These are phyloP conservation scores for Rhimphoctona megacephalus DNA, from an alignment of 2,888 invertebrate genomes.

Conservation along the genomic window DNA sequence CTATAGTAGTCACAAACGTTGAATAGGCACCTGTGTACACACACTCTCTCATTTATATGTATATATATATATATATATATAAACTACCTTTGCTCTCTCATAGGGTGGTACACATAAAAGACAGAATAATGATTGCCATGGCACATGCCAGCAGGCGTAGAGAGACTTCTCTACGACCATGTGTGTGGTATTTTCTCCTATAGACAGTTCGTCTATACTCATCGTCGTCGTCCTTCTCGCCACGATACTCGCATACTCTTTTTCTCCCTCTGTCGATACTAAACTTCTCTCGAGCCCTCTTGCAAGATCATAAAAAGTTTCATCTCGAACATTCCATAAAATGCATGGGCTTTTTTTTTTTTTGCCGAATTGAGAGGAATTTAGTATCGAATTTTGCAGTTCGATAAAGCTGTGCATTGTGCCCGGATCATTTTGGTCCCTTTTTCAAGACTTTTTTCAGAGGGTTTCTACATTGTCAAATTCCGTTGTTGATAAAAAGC, in stretches of 20 bases:
- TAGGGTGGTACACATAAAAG: slow-evolving; percentile 56
- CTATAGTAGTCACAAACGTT: slow-evolving; percentile 72
- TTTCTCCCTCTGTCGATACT: slow-evolving; percentile 34
- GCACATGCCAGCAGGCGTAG: slow-evolving; percentile 57
- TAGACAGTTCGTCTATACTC: slow-evolving; percentile 53
- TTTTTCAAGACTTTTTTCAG: background rate
- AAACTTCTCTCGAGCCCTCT: slow-evolving; percentile 45
- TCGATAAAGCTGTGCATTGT: background rate
- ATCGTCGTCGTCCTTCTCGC: slow-evolving; percentile 45
- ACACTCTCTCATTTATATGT: slow-evolving; percentile 1
- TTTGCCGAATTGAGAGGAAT: background rate
- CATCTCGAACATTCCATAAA: slow-evolving; percentile 42
- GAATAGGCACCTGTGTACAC: slow-evolving; percentile 71
- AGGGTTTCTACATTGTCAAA: background rate
- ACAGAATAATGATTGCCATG: slow-evolving; percentile 66
- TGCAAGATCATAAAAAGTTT: slow-evolving; percentile 29
- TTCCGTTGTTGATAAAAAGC: too few species aligned
- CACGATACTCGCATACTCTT: background rate
- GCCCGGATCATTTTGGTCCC: background rate
- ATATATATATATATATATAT: background rate
- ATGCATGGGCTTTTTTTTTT: background rate
- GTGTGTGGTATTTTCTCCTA: slow-evolving; percentile 55
- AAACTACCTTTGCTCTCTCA: slow-evolving; percentile 33
- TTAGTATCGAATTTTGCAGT: background rate
- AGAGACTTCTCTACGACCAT: slow-evolving; percentile 36